Conservation (phyloP, 2,113 vertebrate species). For the Podiceps cristatus region DNA sequence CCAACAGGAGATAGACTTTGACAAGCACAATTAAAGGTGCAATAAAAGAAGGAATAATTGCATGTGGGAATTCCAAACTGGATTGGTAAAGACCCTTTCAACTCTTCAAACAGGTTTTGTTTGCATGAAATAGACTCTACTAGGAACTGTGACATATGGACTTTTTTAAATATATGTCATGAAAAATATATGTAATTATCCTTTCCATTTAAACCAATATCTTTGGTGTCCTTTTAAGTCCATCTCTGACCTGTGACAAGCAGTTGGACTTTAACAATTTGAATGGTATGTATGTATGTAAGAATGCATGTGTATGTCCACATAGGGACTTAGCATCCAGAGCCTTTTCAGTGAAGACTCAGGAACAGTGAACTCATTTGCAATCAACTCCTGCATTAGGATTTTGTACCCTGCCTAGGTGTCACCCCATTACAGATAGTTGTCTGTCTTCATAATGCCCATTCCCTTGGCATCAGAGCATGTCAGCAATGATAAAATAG, state of each 20-base stretch:
- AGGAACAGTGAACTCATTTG: not conserved
- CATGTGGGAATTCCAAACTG: not conserved
- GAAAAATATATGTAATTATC: not conserved
- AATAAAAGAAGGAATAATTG: not conserved
- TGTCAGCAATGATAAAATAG: slow-evolving; percentile 42
- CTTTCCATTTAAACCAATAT: not conserved
- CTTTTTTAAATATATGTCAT: not conserved
- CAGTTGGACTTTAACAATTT: not conserved
- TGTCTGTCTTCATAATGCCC: not conserved
- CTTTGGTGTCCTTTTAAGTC: not conserved
- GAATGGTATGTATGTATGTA: not conserved
- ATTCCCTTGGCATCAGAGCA: not conserved
- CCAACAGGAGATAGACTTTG: not conserved
- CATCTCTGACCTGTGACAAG: not conserved
- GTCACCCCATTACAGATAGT: not conserved
- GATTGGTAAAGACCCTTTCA: not conserved
- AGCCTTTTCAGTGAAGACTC: not conserved
- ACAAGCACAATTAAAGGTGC: not conserved
- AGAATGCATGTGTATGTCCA: not conserved
- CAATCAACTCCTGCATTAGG: not conserved
- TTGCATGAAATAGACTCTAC: not conserved
- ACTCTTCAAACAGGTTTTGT: not conserved
- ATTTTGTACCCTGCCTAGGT: not conserved
- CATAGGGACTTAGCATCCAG: not conserved
- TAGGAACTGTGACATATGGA: not conserved